Conservation (phyloP, 2,888 invertebrate genomes). For the Drosophila kuntzei region DNA sequence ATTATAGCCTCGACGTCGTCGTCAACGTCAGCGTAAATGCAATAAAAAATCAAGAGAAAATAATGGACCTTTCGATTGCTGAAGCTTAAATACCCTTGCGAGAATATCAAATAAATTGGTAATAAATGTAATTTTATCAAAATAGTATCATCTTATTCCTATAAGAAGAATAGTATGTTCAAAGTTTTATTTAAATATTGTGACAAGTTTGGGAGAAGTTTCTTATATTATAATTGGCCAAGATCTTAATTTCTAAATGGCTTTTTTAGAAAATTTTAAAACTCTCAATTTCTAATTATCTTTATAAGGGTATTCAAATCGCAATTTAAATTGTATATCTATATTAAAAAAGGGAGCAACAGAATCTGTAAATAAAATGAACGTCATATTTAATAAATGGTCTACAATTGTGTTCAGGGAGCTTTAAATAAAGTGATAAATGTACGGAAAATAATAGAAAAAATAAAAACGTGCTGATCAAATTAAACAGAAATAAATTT, state of each 20-base stretch:
- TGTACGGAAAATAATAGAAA: not conserved
- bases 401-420: no score
- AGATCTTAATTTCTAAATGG: no score
- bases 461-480: not conserved
- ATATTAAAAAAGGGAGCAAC: not conserved
- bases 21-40: slow-evolving; percentile 48
- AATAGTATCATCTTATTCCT: no score
- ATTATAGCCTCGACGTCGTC: slow-evolving; percentile 54
- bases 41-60: slow-evolving; percentile 52
- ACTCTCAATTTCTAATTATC: not conserved
- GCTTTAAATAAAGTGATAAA: no score
- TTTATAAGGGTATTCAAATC: not conserved
- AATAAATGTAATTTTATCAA: no score
- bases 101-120: not conserved
- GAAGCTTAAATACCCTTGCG: slow-evolving; percentile 15
- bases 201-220: not conserved
- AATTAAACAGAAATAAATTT: not conserved
- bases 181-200: not conserved
- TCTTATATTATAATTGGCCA: not conserved
- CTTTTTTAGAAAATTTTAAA: not conserved
- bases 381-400: no score
- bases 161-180: no score
- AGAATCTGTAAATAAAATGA: no score
- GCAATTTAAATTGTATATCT: not conserved
- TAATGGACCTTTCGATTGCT: not conserved